Percentiles rank a stretch among this genome's conserved stretches.
Conservation (phyloP, 2,113 vertebrate species). For the Oxyura jamaicensis region DNA sequence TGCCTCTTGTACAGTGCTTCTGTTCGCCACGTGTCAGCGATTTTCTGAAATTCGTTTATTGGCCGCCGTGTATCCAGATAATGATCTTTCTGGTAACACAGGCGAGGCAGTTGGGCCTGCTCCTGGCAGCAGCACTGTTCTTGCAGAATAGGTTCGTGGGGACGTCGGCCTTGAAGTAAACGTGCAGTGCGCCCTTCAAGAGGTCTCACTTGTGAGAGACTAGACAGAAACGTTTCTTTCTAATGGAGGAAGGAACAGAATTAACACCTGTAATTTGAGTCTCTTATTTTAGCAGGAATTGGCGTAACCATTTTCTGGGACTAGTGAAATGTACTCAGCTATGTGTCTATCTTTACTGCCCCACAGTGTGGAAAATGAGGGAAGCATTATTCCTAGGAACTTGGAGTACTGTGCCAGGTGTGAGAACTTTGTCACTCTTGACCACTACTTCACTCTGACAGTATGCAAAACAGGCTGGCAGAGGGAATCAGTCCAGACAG, state of each 20-base stretch:
- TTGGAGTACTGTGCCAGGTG: background rate
- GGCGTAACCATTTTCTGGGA: background rate
- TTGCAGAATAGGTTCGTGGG: background rate
- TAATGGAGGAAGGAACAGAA: conserved; percentile 2
- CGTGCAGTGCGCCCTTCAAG: conserved; percentile 61
- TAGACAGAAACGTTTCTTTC: conserved; percentile 69
- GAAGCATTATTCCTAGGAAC: background rate
- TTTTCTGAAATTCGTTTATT: conserved; percentile 45
- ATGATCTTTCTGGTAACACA: background rate
- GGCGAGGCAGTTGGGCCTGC: background rate
- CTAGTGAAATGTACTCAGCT: background rate
- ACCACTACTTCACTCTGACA: background rate
- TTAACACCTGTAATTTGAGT: background rate
- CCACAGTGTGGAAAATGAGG: background rate
- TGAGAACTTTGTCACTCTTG: background rate
- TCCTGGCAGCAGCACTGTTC: background rate
- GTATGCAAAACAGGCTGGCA: background rate
- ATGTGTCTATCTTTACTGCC: background rate
- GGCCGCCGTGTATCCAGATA: background rate
- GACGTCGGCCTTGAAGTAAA: conserved; percentile 34
- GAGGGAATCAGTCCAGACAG: background rate
- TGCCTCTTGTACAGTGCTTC: conserved; percentile 59
- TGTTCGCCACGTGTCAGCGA: conserved; percentile 60
- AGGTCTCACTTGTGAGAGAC: conserved; percentile 64
- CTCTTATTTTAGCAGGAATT: background rate